phyloP scores from a whole-genome alignment of 2,797 vertebrate genomes.

The Sebastes aleutianus region DNA sequence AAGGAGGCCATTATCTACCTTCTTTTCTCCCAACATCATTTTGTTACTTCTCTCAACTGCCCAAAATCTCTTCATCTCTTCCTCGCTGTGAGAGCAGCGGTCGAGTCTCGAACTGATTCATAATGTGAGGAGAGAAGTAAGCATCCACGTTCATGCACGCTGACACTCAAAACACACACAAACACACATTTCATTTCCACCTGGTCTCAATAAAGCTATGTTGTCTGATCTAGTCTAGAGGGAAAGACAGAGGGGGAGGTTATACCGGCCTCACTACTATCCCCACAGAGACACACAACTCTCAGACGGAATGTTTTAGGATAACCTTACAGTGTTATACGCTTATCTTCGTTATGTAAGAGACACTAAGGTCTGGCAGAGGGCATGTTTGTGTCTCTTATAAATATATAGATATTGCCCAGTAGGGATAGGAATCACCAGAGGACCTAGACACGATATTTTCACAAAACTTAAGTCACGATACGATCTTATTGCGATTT shows the following conservation, averaged over 20 bases:
- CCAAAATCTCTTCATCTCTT: background rate
- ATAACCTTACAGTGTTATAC: background rate
- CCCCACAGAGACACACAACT: conserved; percentile 36
- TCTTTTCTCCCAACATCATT: background rate
- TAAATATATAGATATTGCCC: background rate
- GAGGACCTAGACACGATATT: accelerated
- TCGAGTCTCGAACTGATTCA: conserved; percentile 8
- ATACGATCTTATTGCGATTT: too few species aligned
- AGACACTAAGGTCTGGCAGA: background rate
- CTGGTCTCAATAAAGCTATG: conserved; percentile 64
- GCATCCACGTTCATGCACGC: conserved; percentile 2
- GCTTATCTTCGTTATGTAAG: background rate
- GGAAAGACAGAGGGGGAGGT: conserved; percentile 19
- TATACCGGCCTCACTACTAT: background rate
- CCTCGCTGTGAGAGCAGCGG: background rate
- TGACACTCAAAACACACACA: conserved; percentile 32
- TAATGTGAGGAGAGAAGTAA: conserved; percentile 28
- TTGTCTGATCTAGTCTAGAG: conserved; percentile 49
- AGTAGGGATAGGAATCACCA: too few species aligned
- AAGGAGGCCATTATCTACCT: background rate
- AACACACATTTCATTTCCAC: conserved; percentile 48
- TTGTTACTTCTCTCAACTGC: background rate
- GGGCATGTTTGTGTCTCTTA: background rate
- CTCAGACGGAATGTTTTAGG: conserved; percentile 3
- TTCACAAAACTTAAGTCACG: too few species aligned